A percentile compares a stretch with the other conserved stretches of the same genome.
Evolutionary conservation across 2,797 vertebrate species (phyloP).

Genomic region (Oreochromis mossambicus): DNA sequence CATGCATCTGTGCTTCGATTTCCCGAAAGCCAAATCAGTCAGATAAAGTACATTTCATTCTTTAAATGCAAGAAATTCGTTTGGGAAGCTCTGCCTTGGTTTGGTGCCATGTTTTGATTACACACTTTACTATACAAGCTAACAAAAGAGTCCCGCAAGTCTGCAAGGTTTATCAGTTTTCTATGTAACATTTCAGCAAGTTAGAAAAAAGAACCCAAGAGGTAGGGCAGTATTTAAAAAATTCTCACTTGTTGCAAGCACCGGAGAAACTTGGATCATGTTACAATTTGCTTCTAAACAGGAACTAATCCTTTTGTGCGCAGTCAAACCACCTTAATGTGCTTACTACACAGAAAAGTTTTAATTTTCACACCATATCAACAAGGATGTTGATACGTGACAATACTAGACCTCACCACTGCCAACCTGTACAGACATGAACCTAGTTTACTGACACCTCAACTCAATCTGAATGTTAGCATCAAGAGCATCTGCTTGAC

Average conservation of each 20-base stretch:
- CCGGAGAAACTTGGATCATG: not conserved
- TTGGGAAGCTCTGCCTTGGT: not conserved
- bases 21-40: not conserved
- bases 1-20: not conserved
- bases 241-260: not conserved
- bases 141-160: not conserved
- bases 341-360: not conserved
- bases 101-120: not conserved
- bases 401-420: not conserved
- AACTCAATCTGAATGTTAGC: not conserved
- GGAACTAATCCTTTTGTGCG: accelerated
- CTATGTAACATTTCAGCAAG: not conserved
- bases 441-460: not conserved
- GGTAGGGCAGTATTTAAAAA: not conserved
- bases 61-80: not conserved
- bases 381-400: not conserved
- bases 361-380: not conserved
- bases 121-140: not conserved
- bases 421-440: not conserved
- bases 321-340: not conserved
- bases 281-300: not conserved
- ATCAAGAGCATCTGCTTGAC: not conserved
- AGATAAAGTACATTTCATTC: not conserved
- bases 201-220: not conserved
- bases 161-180: not conserved